Evolutionary conservation across 2,797 vertebrate species (phyloP), one percentile per base, ranked within the genome.

Genomic region (Neosilurus hyrtlii): DNA sequence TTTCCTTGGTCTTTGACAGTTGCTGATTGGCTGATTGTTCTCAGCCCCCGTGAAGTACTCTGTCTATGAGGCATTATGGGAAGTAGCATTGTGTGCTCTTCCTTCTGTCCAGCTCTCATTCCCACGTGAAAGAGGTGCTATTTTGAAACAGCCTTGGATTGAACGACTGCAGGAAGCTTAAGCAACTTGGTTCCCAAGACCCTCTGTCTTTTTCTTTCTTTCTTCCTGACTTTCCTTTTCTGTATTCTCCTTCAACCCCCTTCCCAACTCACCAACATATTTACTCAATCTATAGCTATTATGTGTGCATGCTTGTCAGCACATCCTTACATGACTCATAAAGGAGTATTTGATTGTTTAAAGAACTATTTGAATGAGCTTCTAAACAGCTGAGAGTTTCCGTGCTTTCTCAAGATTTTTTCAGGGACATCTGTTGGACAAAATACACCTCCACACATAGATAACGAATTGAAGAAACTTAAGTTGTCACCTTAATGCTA

Each of bases 81-180:
- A 98, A 98, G 95, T 96, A 94, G 96, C 95, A 99, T 99, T 99
- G 97, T 99, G 95, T 96, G 95, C 94, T 94, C 94, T 95, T 98
- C 96, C 96, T 96, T 94, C 93, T 94, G 90, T 94, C 95, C 91
- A 94, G 95, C 95, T 93, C 94, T 93, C 94, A 97, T 99, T 99
- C 97, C 97, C 97, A 99, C 91, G 96, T 97, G 97, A 98, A 98
- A 96, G 93, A 95, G 95, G 93, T 95, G 93, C 94, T 93, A 94
- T 94, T 93, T 93, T 4, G 88, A 89, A 66, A 80, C 90, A 90
- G 82, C 86, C 86, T 86, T 88, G 87, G 84, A 77, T 90, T 92
- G 92, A 91, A 91, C 90, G 92, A 90, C 91, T 90, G 88, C 92
- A 94, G 94, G 94, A 96, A 97, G 95, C 92, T 88, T 84, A 93